Base-by-base conservation (phyloP, 2,888 invertebrate genomes). In the Harpagoxenus sublaevis region DNA sequence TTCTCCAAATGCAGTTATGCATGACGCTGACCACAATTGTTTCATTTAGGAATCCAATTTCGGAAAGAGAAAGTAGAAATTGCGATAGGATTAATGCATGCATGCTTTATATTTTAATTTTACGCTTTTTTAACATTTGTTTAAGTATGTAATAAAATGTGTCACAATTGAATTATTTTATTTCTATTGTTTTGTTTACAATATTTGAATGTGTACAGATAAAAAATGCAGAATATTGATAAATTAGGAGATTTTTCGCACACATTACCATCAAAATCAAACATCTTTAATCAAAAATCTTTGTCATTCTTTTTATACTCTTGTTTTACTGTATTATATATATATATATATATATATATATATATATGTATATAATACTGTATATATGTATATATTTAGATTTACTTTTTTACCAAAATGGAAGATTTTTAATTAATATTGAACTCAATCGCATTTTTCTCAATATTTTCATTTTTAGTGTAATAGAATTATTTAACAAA, bases 91-190 rank as follows among this genome's bases (percentile, higher is more conserved):
- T 23, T 70, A 55, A 55, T 42, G 15, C 1, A 53, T 55, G 48
- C 3, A 31, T 53, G 2, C 18, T 39, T 51, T 77, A 65, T 51
- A 39, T 45, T 55, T 73, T 15, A 23, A 48, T 10, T 75, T 75
- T 63, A 42, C 12, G 39, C 18, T 42, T 42, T 23, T 65, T 23
- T 48, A 28, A n/a, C 1, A 60, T 48, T 63, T 48, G 51, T 51
- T 39, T 35, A 65, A 77, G n/a, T 63, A 5, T 35, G 35, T 48
- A 73, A 75, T 75, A 63, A 75, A 51, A 23, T 48, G 15, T 15
- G 39, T 51, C 62, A 23, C 3, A 31, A 18, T 60, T 45, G 57
- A 45, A 3, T 57, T 74, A 74, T 74, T 45, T 74, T 1, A 51
- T 60, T 45, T 45, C 2, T 42, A 23, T 39, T 39, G 0, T 0